Base-by-base conservation (phyloP, 2,797 vertebrate genomes). In the Poecile montanus region DNA sequence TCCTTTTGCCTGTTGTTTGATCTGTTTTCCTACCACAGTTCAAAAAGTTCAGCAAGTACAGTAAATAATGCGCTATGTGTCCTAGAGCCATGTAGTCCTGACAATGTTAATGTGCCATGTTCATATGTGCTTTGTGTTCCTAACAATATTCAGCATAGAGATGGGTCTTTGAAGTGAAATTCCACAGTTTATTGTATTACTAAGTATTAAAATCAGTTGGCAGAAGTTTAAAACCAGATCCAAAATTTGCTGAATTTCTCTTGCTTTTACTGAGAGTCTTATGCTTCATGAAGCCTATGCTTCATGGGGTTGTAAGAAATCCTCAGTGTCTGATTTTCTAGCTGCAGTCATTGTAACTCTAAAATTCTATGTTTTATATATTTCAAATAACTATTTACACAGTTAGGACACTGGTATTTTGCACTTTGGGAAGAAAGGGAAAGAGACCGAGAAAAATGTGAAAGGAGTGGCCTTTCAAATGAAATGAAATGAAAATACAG, bases 1-100 rank as follows among this genome's bases (percentile, higher is more conserved):
- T 93, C 66, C 42, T 96, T 96, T 92, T 91, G 80, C 58, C 74
- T 87, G 42, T 72, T 74, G 10, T 94, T 96, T 91, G 85, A 88
- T 93, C 82, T 82, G 23, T 87, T 94, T 85, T 91, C 75, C 67
- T 94, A 80, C 38, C 29, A 76, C n/a, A 53, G 44, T 72, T 94
- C 75, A 76, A 51, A 72, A 96, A 73, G 38, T 88, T 91, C 57
- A 80, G 16, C 47, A 85, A 58, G 63, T 78, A 54, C 63, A 63
- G 61, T 62, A 88, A 86, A 82, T 89, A 71, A 73, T 71, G 36
- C 36, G 42, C 42, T 5, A 0, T 47, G 44, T 93, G 68, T 88
- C 42, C 61, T 71, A 63, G 29, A 92, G 56, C 34, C 67, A 16
- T 29, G 34, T 80, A 63, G 61, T 93, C 68, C 72, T 29, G 29